These are phyloP conservation scores for Ommatoiulus sabulosus DNA, from an alignment of 2,888 invertebrate species.

Conservation along the genomic window DNA sequence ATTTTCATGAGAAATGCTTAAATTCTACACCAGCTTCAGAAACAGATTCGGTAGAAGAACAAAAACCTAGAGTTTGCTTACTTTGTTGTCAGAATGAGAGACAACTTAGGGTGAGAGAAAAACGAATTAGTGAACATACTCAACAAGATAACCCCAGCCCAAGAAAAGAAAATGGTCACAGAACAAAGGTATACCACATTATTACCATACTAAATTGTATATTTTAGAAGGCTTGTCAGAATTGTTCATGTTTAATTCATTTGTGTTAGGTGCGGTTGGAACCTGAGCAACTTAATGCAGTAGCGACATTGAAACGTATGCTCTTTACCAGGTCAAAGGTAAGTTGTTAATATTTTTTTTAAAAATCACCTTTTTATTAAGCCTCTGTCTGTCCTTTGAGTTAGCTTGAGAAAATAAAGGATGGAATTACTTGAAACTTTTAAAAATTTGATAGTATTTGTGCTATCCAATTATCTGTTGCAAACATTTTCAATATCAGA, in stretches of 20 bases:
- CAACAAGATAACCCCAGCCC: not conserved
- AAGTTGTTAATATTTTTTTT: not conserved
- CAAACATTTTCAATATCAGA: too few relatives aligned
- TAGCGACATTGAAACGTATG: constrained; percentile 30
- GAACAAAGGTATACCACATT: not conserved
- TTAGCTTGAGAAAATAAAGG: too few relatives aligned
- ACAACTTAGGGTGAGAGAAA: constrained; percentile 2
- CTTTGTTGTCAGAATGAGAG: not conserved
- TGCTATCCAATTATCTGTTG: not conserved
- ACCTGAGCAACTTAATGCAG: constrained; percentile 30
- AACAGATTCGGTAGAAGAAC: not conserved
- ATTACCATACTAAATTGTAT: not conserved
- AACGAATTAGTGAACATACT: not conserved
- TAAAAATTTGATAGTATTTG: not conserved
- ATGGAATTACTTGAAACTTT: too few relatives aligned
- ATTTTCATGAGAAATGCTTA: constrained; percentile 53
- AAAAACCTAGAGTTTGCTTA: not conserved
- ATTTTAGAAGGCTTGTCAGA: not conserved
- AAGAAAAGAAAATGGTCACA: constrained; percentile 31
- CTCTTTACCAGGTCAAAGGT: constrained; percentile 27
- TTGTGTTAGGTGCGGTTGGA: constrained; percentile 33
- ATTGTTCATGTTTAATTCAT: not conserved
- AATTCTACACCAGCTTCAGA: not conserved
- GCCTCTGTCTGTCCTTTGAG: too few relatives aligned
- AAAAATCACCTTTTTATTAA: too few relatives aligned